phyloP scores from a whole-genome alignment of 2,888 invertebrate species.

The Saturnia pavonia region DNA sequence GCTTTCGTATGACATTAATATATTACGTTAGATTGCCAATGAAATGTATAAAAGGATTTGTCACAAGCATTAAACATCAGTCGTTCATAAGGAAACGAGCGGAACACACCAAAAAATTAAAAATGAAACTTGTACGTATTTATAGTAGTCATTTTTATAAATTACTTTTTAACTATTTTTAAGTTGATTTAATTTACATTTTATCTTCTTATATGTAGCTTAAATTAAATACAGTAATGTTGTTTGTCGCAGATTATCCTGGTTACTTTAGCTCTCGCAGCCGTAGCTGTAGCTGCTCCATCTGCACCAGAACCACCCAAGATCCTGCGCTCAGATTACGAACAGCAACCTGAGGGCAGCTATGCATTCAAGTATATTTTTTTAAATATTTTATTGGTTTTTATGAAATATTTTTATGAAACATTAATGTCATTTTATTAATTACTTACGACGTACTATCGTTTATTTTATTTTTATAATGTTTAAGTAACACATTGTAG shows the following conservation, averaged over 20 bases:
- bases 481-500: too few relatives aligned
- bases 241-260: constrained; percentile 29
- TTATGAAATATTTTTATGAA: neutral
- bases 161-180: neutral
- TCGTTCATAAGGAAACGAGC: constrained; percentile 62
- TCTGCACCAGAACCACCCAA: neutral
- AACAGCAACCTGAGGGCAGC: constrained; percentile 20
- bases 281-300: constrained; percentile 26
- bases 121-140: constrained; percentile 73
- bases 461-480: too few relatives aligned
- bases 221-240: neutral
- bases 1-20: constrained; percentile 45
- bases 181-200: neutral
- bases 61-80: constrained; percentile 58
- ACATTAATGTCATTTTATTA: neutral
- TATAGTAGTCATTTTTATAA: neutral
- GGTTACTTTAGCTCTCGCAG: constrained; percentile 34
- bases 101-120: constrained; percentile 52
- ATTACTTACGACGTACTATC: too few relatives aligned
- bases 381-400: neutral
- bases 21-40: constrained; percentile 65
- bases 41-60: constrained; percentile 76
- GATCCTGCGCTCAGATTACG: constrained; percentile 20
- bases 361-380: constrained; percentile 22
- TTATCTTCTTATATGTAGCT: too few relatives aligned